These are phyloP conservation scores for Marronus borbonicus DNA, from an alignment of 2,888 invertebrate genomes.

Conservation along the genomic window DNA sequence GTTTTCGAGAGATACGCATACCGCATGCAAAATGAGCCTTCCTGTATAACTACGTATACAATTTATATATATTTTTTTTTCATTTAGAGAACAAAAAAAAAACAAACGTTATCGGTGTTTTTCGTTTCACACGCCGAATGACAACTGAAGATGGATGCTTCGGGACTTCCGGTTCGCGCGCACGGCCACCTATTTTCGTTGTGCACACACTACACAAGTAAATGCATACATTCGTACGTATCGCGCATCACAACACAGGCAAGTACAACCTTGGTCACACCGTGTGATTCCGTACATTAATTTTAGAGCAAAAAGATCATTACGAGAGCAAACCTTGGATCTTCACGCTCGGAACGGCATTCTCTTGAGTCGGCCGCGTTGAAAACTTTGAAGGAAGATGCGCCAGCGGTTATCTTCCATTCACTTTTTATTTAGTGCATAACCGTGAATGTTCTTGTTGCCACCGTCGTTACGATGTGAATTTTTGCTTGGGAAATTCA, in stretches of 20 bases:
- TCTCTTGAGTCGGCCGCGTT: conserved; percentile 18
- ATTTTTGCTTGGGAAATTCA: background rate
- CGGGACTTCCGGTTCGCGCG: conserved; percentile 26
- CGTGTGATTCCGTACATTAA: conserved; percentile 65
- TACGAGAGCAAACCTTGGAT: conserved; percentile 57
- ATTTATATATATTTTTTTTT: background rate
- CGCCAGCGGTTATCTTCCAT: conserved; percentile 15
- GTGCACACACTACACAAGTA: background rate
- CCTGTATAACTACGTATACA: background rate
- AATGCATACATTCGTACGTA: background rate
- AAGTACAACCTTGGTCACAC: conserved; percentile 66
- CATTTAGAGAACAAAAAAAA: no score
- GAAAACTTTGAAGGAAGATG: conserved; percentile 14
- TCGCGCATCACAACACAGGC: conserved; percentile 4
- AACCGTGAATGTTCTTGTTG: conserved; percentile 1
- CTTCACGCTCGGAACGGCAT: conserved; percentile 22
- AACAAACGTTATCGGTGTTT: conserved; percentile 13
- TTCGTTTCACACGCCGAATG: conserved; percentile 31
- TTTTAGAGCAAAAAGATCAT: conserved; percentile 63
- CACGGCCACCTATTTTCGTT: background rate
- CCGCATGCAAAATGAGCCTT: no score
- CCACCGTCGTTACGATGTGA: background rate
- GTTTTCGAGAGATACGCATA: no score
- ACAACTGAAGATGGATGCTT: conserved; percentile 33
- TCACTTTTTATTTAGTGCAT: conserved; percentile 49